These are phyloP conservation scores for Pristionchus exspectatus DNA, from an alignment of 2,888 invertebrate genomes.

Conservation along the genomic window DNA sequence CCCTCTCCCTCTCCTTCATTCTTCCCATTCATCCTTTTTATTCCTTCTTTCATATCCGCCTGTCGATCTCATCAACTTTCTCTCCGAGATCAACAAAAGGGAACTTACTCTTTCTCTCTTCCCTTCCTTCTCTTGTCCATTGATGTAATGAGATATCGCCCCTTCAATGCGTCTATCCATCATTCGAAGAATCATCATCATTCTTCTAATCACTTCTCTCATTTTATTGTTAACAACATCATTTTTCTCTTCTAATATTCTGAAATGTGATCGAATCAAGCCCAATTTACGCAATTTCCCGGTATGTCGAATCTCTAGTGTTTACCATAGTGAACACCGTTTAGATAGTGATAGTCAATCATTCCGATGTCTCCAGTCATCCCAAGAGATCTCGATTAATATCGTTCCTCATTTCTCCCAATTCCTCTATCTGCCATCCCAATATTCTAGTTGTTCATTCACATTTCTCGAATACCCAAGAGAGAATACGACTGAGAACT, in stretches of 20 bases:
- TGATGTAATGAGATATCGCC: slow-evolving; percentile 14
- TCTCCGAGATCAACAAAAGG: slow-evolving; percentile 20
- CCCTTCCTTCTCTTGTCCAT: not conserved
- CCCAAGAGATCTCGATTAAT: not conserved
- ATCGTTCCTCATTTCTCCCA: not conserved
- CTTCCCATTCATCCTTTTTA: not conserved
- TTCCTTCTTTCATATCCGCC: slow-evolving; percentile 11
- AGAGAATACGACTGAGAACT: not conserved
- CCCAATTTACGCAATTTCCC: not conserved
- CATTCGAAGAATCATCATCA: not conserved
- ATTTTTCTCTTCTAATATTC: not conserved
- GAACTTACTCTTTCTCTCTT: not conserved
- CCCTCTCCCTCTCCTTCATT: not conserved
- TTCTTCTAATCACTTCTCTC: not conserved
- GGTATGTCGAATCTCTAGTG: not conserved
- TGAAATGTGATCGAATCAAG: not conserved
- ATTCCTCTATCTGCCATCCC: not conserved
- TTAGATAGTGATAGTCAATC: slow-evolving; percentile 20
- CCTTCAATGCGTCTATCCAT: not conserved
- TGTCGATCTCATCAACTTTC: slow-evolving; percentile 48
- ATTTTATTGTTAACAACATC: not conserved
- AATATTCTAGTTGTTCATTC: not conserved
- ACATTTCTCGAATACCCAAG: not conserved
- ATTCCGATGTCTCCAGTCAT: not conserved
- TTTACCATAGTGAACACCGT: not conserved